Base-by-base conservation (phyloP, 2,888 invertebrate genomes). In the Slavum lentiscoides region DNA sequence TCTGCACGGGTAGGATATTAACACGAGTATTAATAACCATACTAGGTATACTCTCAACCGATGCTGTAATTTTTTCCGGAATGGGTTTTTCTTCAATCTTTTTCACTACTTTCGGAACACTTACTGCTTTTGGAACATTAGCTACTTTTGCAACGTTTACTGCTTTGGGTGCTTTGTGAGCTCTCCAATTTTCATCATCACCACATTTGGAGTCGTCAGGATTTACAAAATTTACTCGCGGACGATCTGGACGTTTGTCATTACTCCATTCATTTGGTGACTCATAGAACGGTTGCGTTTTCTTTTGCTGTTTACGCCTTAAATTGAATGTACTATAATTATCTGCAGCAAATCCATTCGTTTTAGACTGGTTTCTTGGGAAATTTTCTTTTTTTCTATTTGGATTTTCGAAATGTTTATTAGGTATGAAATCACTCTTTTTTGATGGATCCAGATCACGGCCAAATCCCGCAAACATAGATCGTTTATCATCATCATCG, bases 341-440 rank as follows among this genome's bases (percentile, higher is more conserved):
- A 58, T 80, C 80, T 58, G 80, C 70, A 39, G 77, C n/a, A 17
- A 72, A 66, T 2, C 80, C 80, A 43, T 80, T 80, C 4, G 55
- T 58, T 13, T 80, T 80, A 67, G 75, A 43, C 13, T 62, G 80
- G 15, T 72, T 64, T 72, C 80, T 70, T 30, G 70, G 62, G 43
- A 80, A 80, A 43, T 64, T 72, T 70, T 80, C 80, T 72, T 80
- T 80, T 58, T 80, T 80, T 43, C 80, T 80, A 72, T 21, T 80
- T 55, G 80, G 64, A 70, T 80, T 80, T 58, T 80, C 80, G 72
- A 80, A 80, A 80, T 80, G 80, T 80, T 72, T 80, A 64, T 80
- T 80, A 30, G 80, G 80, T 23, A 80, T 80, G n/a, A 80, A 80
- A 64, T 80, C 80, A 72, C 80, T 80, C 21, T 80, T 80, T 58